Evolutionary conservation across 2,797 vertebrate genomes (phyloP).

Genomic region (Periophthalmus magnuspinnatus): DNA sequence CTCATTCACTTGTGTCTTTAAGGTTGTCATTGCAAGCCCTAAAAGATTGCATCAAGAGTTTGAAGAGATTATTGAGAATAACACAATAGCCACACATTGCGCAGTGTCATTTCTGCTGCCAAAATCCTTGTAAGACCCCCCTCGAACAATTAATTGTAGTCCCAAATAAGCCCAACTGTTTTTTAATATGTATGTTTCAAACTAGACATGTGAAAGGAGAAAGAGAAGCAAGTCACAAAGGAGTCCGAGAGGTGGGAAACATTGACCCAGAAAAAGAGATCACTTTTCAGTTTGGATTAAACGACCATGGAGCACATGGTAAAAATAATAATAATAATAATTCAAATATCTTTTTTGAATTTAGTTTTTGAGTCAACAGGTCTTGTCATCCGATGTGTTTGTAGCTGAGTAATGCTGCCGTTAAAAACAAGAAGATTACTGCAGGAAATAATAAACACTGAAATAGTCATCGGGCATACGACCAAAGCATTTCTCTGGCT

Average conservation of each 20-base stretch:
- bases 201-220: conserved; percentile 70
- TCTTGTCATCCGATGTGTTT: not conserved
- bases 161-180: not conserved
- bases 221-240: conserved; percentile 60
- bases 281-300: conserved; percentile 72
- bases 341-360: not conserved
- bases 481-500: not conserved
- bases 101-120: conserved; percentile 69
- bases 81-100: conserved; percentile 71
- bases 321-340: conserved; percentile 13
- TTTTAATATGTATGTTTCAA: conserved; percentile 9
- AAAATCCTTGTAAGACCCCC: conserved; percentile 62
- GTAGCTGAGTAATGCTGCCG: not conserved
- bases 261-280: conserved; percentile 67
- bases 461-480: not conserved
- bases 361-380: not conserved
- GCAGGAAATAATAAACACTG: not conserved
- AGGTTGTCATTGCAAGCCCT: conserved; percentile 73
- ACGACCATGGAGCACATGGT: conserved; percentile 41
- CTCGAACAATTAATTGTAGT: not conserved
- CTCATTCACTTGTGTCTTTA: not conserved
- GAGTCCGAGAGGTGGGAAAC: conserved; percentile 69
- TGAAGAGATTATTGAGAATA: conserved; percentile 68
- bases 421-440: not conserved
- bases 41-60: conserved; percentile 66